Conservation (phyloP, 1,140 invertebrate genomes). For the Lithobius niger region DNA sequence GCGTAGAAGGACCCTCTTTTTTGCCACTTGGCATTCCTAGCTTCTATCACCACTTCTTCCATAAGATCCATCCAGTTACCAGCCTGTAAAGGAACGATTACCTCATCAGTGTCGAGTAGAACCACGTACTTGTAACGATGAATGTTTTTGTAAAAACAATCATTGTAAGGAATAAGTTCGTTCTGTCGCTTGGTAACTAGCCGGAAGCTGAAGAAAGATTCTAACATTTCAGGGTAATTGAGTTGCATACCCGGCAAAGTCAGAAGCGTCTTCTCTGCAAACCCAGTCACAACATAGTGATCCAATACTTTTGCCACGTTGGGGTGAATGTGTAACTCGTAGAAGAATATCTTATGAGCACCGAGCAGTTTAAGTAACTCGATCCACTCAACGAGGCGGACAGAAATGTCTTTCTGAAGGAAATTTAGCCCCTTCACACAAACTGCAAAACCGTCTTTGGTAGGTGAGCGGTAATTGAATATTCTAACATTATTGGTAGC, state of each 20-base stretch:
- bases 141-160: slow-evolving; percentile 86
- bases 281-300: slow-evolving; percentile 59
- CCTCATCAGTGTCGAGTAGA: slow-evolving; percentile 82
- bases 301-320: slow-evolving; percentile 78
- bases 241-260: slow-evolving; percentile 82
- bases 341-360: slow-evolving; percentile 85
- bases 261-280: slow-evolving; percentile 68
- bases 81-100: slow-evolving; percentile 78
- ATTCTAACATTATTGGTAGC: slow-evolving; percentile 70
- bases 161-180: slow-evolving; percentile 92
- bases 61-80: slow-evolving; percentile 64
- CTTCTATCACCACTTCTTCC: slow-evolving; percentile 51
- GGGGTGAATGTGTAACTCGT: slow-evolving; percentile 76
- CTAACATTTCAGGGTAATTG: slow-evolving; percentile 72
- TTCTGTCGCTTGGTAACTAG: slow-evolving; percentile 72
- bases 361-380: slow-evolving; percentile 72
- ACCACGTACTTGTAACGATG: slow-evolving; percentile 82
- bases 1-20: slow-evolving; percentile 77
- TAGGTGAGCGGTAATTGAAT: not conserved
- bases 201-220: slow-evolving; percentile 76
- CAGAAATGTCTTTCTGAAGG: slow-evolving; percentile 75
- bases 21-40: slow-evolving; percentile 50
- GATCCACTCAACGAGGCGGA: slow-evolving; percentile 87
- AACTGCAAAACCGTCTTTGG: slow-evolving; percentile 68
- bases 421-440: slow-evolving; percentile 92